A percentile compares a stretch with the other conserved stretches of the same genome.
phyloP scores from a whole-genome alignment of 2,888 invertebrate species.

The Nemotelus pantherinus region DNA sequence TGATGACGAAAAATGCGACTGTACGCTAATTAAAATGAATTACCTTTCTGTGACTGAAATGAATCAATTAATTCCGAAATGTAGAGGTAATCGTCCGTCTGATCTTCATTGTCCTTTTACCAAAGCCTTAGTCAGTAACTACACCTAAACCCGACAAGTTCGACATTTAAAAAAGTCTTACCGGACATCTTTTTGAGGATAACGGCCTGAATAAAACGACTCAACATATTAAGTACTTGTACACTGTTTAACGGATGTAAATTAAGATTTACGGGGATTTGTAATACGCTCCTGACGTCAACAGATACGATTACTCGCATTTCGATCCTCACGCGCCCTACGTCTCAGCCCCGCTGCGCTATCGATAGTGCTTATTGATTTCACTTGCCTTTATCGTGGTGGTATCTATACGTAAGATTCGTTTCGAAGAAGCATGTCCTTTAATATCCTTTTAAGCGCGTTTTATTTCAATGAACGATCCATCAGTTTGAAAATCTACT shows the following conservation, averaged over 20 bases:
- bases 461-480: slow-evolving; percentile 44
- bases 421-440: slow-evolving; percentile 15
- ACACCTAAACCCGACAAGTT: too few relatives aligned
- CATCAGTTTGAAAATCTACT: slow-evolving; percentile 42
- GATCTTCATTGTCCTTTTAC: too few relatives aligned
- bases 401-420: not conserved
- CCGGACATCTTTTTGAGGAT: not conserved
- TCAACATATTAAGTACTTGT: slow-evolving; percentile 30
- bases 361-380: slow-evolving; percentile 24
- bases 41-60: too few relatives aligned
- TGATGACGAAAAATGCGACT: too few relatives aligned
- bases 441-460: slow-evolving; percentile 44
- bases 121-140: too few relatives aligned
- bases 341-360: not conserved
- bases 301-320: not conserved
- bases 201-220: slow-evolving; percentile 14
- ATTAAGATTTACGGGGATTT: slow-evolving; percentile 48
- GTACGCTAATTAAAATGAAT: too few relatives aligned
- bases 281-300: slow-evolving; percentile 29
- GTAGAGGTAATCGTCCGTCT: too few relatives aligned
- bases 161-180: not conserved
- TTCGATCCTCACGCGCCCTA: not conserved
- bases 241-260: slow-evolving; percentile 48
- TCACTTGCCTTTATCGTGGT: not conserved
- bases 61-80: too few relatives aligned